Evolutionary conservation across 2,888 invertebrate genomes (phyloP).

Genomic region (Acrocyrtus sp.): DNA sequence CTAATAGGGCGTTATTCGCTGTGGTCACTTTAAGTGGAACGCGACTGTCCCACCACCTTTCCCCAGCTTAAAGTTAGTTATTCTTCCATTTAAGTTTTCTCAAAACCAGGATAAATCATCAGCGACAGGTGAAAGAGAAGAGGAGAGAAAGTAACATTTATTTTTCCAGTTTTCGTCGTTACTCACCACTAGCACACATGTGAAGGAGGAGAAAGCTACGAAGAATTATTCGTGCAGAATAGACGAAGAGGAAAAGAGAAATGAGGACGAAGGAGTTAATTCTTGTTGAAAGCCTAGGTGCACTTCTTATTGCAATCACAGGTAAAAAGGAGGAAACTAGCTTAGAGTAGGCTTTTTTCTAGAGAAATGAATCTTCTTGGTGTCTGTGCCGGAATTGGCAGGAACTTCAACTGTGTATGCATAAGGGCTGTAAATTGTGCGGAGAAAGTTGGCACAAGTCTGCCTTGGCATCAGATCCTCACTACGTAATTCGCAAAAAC

Average conservation of each 20-base stretch:
- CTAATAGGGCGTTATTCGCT: conserved; percentile 15
- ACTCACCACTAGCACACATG: conserved; percentile 7
- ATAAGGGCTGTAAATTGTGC: too few species aligned
- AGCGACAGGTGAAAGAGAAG: neutral
- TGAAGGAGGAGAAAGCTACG: neutral
- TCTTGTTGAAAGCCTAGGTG: conserved; percentile 42
- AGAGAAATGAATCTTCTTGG: too few species aligned
- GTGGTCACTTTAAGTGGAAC: too few species aligned
- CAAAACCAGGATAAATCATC: conserved; percentile 2
- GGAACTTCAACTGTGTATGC: too few species aligned
- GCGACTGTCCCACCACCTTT: too few species aligned
- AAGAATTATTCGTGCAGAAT: neutral
- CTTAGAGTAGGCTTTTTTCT: too few species aligned
- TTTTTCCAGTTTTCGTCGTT: neutral
- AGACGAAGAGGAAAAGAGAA: conserved; percentile 15
- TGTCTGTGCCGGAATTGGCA: neutral
- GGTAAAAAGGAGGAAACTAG: conserved; percentile 21
- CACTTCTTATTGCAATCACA: conserved; percentile 40
- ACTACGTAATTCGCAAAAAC: too few species aligned
- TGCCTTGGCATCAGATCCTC: too few species aligned
- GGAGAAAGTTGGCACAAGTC: too few species aligned
- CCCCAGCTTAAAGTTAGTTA: too few species aligned
- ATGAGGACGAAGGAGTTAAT: conserved; percentile 45
- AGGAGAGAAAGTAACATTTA: conserved; percentile 3
- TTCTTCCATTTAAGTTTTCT: too few species aligned